phyloP scores from a whole-genome alignment of 2,888 invertebrate species.

The Melanchra persicariae region DNA sequence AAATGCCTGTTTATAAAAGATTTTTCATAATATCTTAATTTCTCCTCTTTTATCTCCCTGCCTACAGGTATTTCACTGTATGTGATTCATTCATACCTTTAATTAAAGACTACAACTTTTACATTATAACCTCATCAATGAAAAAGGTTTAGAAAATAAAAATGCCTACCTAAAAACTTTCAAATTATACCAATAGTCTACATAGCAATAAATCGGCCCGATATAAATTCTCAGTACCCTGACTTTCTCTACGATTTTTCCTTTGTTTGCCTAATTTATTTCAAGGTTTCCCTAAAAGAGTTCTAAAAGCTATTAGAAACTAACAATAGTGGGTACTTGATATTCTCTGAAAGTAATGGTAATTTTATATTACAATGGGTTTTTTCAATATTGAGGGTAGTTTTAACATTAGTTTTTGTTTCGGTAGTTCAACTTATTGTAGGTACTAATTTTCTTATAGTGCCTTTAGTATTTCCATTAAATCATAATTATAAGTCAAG shows the following conservation, averaged over 20 bases:
- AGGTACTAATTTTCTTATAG: not conserved
- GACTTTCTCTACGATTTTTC: conserved; percentile 10
- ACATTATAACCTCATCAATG: not conserved
- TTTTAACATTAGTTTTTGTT: conserved; percentile 15
- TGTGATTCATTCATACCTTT: no score
- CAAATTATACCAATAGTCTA: not conserved
- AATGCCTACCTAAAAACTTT: not conserved
- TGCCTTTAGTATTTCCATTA: not conserved
- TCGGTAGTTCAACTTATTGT: not conserved
- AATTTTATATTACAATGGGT: conserved; percentile 22
- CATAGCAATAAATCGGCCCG: not conserved
- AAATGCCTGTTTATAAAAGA: not conserved
- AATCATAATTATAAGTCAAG: not conserved
- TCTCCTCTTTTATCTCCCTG: no score
- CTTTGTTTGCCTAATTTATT: conserved; percentile 39
- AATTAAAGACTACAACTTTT: no score
- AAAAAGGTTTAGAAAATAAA: not conserved
- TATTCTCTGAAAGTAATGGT: conserved; percentile 22
- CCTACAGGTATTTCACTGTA: no score
- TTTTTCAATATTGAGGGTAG: conserved; percentile 2
- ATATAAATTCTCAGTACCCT: conserved; percentile 6
- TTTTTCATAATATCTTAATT: no score
- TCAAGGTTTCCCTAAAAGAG: conserved; percentile 48
- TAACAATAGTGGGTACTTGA: conserved; percentile 24
- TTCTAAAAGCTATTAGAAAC: conserved; percentile 30